Evolutionary conservation across 2,888 invertebrate genomes (phyloP).

Genomic region (Agonopterix arenella): DNA sequence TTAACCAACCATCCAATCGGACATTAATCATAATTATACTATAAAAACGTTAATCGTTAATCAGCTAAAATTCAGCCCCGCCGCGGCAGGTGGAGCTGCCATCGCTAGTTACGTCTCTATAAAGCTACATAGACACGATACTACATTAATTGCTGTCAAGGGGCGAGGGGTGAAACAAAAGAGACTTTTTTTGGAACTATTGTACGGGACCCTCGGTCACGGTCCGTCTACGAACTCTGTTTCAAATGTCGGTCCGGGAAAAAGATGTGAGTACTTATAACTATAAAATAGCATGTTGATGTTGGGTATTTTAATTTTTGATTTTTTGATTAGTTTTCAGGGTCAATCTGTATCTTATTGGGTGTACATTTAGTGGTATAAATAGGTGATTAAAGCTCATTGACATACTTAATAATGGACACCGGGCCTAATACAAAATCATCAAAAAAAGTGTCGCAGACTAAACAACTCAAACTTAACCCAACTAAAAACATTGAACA

Average conservation of each 20-base stretch:
- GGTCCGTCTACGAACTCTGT: constrained; percentile 22
- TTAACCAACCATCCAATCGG: background rate
- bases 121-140: constrained; percentile 42
- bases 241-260: constrained; percentile 1
- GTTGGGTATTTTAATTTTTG: too few species aligned
- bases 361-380: too few species aligned
- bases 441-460: too few species aligned
- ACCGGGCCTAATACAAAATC: too few species aligned
- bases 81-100: constrained; percentile 4
- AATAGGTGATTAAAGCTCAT: too few species aligned
- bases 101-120: constrained; percentile 24
- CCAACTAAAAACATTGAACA: too few species aligned
- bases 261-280: background rate
- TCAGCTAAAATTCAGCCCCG: background rate
- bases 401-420: too few species aligned
- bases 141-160: constrained; percentile 72
- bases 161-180: constrained; percentile 52
- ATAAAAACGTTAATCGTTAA: background rate
- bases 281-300: too few species aligned
- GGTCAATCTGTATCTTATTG: too few species aligned
- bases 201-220: constrained; percentile 62
- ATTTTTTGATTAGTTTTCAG: too few species aligned
- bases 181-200: constrained; percentile 58
- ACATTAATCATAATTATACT: background rate
- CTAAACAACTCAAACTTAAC: too few species aligned